Evolutionary conservation across 92 coral and sea anemone species (phyloP).

Genomic region (Porites evermanni): DNA sequence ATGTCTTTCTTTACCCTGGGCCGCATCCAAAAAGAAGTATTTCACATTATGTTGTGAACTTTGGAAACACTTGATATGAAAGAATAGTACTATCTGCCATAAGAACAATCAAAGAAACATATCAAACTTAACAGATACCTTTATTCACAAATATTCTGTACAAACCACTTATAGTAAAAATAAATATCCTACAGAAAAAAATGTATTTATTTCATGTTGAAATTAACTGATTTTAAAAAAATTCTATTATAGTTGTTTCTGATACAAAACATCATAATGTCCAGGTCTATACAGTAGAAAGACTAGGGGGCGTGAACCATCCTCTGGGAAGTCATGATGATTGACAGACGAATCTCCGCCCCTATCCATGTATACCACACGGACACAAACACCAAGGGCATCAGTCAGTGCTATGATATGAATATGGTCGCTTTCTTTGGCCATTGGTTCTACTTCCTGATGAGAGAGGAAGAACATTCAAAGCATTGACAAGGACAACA

Average conservation of each 20-base stretch:
- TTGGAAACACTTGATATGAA: not conserved
- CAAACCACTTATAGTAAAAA: conserved; percentile 40
- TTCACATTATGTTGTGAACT: too few relatives aligned
- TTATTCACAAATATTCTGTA: conserved; percentile 46
- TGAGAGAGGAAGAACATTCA: not conserved
- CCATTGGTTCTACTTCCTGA: conserved; percentile 99
- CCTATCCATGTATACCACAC: conserved; percentile 95
- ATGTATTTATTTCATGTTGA: not conserved
- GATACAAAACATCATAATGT: conserved; percentile 93
- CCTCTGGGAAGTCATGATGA: conserved; percentile 98
- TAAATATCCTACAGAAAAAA: conserved; percentile 36
- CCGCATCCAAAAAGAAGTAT: too few relatives aligned
- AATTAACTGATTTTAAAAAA: conserved; percentile 7
- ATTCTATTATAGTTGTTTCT: conserved; percentile 48
- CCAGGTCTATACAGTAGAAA: conserved; percentile 91
- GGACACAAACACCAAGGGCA: conserved; percentile 93
- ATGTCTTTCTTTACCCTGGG: too few relatives aligned
- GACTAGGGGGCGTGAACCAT: conserved; percentile 82
- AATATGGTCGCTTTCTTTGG: conserved; percentile 96
- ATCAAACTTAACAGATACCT: conserved; percentile 25
- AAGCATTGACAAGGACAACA: too few relatives aligned
- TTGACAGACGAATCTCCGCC: conserved; percentile 90
- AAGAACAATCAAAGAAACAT: not conserved
- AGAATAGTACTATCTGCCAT: not conserved
- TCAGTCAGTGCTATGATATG: conserved; percentile 96